Percentiles rank a stretch among this genome's conserved stretches.
Evolutionary conservation across 2,113 vertebrate species (phyloP).

Genomic region (Brienomyrus brachyistius): DNA sequence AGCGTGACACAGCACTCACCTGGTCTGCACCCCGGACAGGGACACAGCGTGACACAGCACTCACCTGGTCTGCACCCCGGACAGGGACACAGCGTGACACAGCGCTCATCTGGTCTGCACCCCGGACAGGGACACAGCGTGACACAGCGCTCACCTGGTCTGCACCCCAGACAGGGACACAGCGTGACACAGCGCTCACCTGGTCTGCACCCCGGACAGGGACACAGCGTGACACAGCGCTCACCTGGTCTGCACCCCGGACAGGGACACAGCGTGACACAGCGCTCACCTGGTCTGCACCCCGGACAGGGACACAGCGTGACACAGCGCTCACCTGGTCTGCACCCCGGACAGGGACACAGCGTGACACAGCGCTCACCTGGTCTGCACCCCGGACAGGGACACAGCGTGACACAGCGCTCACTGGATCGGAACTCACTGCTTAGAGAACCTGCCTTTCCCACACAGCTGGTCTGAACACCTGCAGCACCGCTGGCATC

Average conservation of each 20-base stretch:
- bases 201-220: not conserved
- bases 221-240: not conserved
- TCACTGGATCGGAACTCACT: not conserved
- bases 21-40: not conserved
- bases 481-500: not conserved
- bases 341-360: not conserved
- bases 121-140: not conserved
- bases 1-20: not conserved
- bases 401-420: not conserved
- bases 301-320: not conserved
- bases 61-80: not conserved
- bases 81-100: not conserved
- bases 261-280: not conserved
- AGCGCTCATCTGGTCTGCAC: not conserved
- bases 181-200: not conserved
- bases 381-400: not conserved
- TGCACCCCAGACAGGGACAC: not conserved
- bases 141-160: not conserved
- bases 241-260: not conserved
- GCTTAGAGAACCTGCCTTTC: not conserved
- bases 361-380: not conserved
- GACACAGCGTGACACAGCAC: not conserved
- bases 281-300: not conserved
- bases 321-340: not conserved
- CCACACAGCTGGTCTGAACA: not conserved